Evolutionary conservation across 2,113 vertebrate species (phyloP).

Genomic region (Rattus rattus): DNA sequence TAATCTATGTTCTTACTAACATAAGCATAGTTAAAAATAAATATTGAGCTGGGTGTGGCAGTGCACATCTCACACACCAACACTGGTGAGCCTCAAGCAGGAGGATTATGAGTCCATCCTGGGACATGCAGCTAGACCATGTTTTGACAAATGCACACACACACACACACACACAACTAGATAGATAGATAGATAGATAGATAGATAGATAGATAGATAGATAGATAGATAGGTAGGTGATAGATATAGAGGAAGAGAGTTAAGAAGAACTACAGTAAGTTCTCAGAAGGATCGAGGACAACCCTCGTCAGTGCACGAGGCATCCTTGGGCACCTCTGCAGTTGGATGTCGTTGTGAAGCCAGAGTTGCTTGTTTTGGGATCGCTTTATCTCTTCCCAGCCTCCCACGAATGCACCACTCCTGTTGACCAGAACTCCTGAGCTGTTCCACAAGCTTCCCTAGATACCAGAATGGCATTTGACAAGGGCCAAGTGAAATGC

Average conservation of each 20-base stretch:
- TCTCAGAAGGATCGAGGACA: not conserved
- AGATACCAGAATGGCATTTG: not conserved
- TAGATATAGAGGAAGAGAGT: not conserved
- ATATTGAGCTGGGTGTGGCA: not conserved
- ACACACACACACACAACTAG: not conserved
- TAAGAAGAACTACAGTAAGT: not conserved
- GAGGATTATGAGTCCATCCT: not conserved
- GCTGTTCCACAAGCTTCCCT: not conserved
- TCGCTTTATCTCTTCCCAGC: not conserved
- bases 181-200: not conserved
- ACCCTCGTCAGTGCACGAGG: accelerated
- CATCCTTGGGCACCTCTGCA: not conserved
- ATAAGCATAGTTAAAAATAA: not conserved
- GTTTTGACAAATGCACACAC: not conserved
- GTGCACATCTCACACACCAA: no score
- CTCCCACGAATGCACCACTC: not conserved
- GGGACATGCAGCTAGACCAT: not conserved
- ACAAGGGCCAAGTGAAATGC: not conserved
- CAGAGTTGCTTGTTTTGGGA: not conserved
- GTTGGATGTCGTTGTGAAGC: accelerated
- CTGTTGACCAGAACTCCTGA: not conserved
- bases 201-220: not conserved
- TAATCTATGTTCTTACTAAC: not conserved
- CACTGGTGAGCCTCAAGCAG: not conserved
- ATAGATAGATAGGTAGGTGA: not conserved